Percentiles rank a stretch among this genome's conserved stretches.
Evolutionary conservation across 2,888 invertebrate genomes (phyloP).

Genomic region (Acanthoscelides obtectus): DNA sequence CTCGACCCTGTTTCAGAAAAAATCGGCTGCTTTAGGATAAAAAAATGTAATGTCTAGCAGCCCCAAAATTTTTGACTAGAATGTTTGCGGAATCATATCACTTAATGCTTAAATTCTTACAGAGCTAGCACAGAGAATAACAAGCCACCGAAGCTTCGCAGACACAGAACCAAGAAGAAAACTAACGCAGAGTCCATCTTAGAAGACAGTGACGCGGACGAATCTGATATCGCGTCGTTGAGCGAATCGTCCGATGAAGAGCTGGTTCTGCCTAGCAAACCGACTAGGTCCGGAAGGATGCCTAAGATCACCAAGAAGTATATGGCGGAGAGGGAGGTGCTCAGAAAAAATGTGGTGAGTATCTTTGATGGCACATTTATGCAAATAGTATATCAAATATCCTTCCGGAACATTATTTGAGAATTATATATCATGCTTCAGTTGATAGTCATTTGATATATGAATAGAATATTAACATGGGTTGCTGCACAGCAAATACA

Average conservation of each 20-base stretch:
- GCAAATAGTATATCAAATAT: too few species aligned
- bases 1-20: too few species aligned
- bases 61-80: too few species aligned
- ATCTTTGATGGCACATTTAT: too few species aligned
- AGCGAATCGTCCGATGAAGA: constrained; percentile 27
- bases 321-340: not conserved
- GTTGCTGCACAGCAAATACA: too few species aligned
- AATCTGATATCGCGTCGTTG: constrained; percentile 26
- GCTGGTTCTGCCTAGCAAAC: constrained; percentile 36
- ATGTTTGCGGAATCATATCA: not conserved
- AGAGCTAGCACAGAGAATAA: constrained; percentile 1
- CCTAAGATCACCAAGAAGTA: constrained; percentile 34
- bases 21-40: too few species aligned
- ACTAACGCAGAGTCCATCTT: constrained; percentile 11
- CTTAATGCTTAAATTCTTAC: not conserved
- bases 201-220: constrained; percentile 31
- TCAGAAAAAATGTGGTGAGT: not conserved
- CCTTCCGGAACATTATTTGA: too few species aligned
- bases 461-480: too few species aligned
- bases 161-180: constrained; percentile 18
- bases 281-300: constrained; percentile 47
- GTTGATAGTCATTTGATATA: too few species aligned
- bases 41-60: too few species aligned
- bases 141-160: constrained; percentile 9
- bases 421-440: too few species aligned